Evolutionary conservation across 1,140 invertebrate genomes (phyloP), one percentile per base, ranked within the genome.

Genomic region (Mactra quadrangularis): DNA sequence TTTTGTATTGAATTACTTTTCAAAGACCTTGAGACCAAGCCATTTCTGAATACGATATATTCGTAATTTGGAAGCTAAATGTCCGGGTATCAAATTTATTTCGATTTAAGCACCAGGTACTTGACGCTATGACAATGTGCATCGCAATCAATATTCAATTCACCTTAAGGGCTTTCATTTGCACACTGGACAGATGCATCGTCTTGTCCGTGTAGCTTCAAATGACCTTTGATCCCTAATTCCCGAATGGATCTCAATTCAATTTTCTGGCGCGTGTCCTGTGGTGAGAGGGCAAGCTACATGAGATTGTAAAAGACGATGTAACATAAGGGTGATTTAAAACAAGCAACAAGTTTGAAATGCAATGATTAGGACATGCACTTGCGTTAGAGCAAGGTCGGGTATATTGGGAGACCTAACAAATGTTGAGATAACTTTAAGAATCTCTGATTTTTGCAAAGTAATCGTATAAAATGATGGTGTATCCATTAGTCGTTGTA

Each of bases 31-130:
- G 19, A 53, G 27, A 62, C 41, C 27, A 15, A 57, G 47, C 41
- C 35, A 17, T 60, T 76, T 45, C 33, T 60, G 47, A 57, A 60
- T 31, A 31, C 47, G 47, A 62, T 62, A 35, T 22, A 60, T 57
- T 76, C 74, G 31, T 62, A 33, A 76, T 60, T 35, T 45, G 53
- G 31, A 50, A n/a, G 31, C 45, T 47, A 60, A 76, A 76, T 76
- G 22, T 25, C 45, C 41, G 57, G 59, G 74, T 76, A 62, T 76
- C 74, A 76, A 64, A 76, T 76, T 76, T 76, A 76, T 76, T 60
- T 33, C 74, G 33, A 76, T 76, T 76, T 76, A 76, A 76, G 55
- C 55, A 76, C 74, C 25, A 55, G 57, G 64, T 68, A 50, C 64
- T 68, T 33, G 41, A 47, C 41, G 45, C 64, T 68, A 27, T 68